Evolutionary conservation across 2,888 invertebrate species (phyloP).

Genomic region (Gandaritis pyraliata): DNA sequence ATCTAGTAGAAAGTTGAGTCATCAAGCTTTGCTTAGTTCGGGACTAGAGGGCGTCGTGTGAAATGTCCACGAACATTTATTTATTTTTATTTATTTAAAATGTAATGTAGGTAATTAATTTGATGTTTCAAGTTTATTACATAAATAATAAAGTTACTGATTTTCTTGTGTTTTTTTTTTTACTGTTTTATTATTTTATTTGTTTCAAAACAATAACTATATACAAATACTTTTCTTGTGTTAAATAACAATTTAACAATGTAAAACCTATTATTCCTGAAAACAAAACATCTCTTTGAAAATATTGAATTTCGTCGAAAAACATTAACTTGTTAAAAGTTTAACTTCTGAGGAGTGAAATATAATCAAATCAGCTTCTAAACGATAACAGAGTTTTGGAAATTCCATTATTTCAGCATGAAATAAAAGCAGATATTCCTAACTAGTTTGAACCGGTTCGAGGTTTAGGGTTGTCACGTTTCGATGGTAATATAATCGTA

Average conservation of each 20-base stretch:
- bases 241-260: conserved; percentile 11
- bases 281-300: conserved; percentile 27
- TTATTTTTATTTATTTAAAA: too few relatives aligned
- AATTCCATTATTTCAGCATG: conserved; percentile 38
- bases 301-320: conserved; percentile 39
- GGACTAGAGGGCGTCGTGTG: too few relatives aligned
- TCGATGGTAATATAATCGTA: not conserved
- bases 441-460: conserved; percentile 31
- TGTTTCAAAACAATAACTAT: too few relatives aligned
- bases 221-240: conserved; percentile 13
- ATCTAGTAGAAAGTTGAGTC: too few relatives aligned
- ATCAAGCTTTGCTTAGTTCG: too few relatives aligned
- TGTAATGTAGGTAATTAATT: too few relatives aligned
- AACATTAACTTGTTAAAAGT: conserved; percentile 38
- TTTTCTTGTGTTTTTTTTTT: conserved; percentile 14
- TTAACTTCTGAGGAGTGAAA: conserved; percentile 33
- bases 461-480: conserved; percentile 25
- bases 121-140: too few relatives aligned
- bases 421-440: conserved; percentile 32
- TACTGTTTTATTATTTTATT: too few relatives aligned
- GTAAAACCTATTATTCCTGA: conserved; percentile 9
- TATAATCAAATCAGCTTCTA: conserved; percentile 35
- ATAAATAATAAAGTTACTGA: not conserved
- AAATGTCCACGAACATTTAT: too few relatives aligned
- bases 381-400: conserved; percentile 36